Base-by-base conservation (phyloP, 2,888 invertebrate genomes). In the Aproaerema taeniolella region DNA sequence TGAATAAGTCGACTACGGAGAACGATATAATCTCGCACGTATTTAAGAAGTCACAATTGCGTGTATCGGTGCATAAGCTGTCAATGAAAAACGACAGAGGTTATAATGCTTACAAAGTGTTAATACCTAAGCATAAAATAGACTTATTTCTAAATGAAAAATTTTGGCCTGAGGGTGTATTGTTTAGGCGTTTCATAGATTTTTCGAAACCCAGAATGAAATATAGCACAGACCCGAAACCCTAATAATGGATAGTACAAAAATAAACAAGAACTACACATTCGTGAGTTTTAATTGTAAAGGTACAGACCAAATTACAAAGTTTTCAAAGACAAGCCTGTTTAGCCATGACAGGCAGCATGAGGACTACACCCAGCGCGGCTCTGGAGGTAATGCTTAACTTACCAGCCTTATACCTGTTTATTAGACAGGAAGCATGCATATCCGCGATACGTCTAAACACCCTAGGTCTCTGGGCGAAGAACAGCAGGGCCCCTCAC, bases 241-340 rank as follows among this genome's bases (percentile, higher is more conserved):
- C 11, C 11, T 13, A 42, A 14, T 7, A 32, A 36, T 39, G 24
- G 13, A 31, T 36, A 31, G 31, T 12, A 1, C 13, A 17, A 13
- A 34, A 9, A n/a, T 3, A 30, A 3, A 4, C 9, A 24, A 24
- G 9, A 34, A 30, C 15, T 26, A n/a, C 13, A 39, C 13, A 4
- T 35, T 43, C 16, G 7, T 43, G 7, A 36, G 39, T 13, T 43
- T 35, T 32, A 43, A 43, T 31, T 43, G 42, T 17, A 43, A 36
- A 30, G 31, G 31, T 13, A 14, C 31, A 6, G 29, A 30, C 16
- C 30, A 31, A 13, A 28, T 35, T 11, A 11, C 28, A 2, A 28
- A 26, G 1, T 16, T 34, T 8, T 25, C 24, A 13, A 25, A 34
- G 8, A 34, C 34, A 2, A 25, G 34, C 25, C 14, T 34, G 14